These are phyloP conservation scores for Frankliniella fusca DNA, from an alignment of 2,888 invertebrate species.

Conservation along the genomic window DNA sequence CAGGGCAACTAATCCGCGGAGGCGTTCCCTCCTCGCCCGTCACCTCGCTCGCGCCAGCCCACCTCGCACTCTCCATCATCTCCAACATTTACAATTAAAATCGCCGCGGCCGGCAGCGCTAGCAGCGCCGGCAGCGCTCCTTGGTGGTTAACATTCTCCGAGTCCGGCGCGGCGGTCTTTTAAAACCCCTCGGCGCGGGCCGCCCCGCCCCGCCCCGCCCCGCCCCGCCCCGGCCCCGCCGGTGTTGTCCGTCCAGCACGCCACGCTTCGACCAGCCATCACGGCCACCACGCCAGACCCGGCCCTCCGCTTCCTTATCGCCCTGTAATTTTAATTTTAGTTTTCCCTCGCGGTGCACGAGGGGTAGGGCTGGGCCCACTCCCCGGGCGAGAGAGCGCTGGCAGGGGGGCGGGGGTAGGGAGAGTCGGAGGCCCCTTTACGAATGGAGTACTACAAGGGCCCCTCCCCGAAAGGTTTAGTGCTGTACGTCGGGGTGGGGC, in stretches of 20 bases:
- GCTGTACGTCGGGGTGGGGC: too few species aligned
- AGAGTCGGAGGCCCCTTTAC: not conserved
- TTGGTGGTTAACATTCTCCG: not conserved
- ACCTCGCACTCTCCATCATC: not conserved
- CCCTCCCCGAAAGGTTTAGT: too few species aligned
- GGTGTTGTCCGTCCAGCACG: not conserved
- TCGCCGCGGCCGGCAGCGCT: not conserved
- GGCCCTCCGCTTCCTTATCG: conserved; percentile 3
- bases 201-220: not conserved
- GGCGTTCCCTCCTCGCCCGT: too few species aligned
- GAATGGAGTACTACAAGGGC: too few species aligned
- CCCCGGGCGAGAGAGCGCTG: not conserved
- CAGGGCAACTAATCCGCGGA: too few species aligned
- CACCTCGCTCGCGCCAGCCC: too few species aligned
- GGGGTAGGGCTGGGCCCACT: too few species aligned
- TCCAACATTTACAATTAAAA: not conserved
- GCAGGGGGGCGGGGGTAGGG: not conserved
- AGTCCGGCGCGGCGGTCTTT: not conserved
- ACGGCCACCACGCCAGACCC: not conserved
- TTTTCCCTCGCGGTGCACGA: not conserved
- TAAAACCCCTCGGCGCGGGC: not conserved
- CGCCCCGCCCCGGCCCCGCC: not conserved
- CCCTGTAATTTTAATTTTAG: conserved; percentile 25
- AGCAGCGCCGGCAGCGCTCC: not conserved
- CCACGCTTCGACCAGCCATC: not conserved